These are phyloP conservation scores for Mus pahari DNA, from an alignment of 2,113 vertebrate genomes.

Conservation along the genomic window DNA sequence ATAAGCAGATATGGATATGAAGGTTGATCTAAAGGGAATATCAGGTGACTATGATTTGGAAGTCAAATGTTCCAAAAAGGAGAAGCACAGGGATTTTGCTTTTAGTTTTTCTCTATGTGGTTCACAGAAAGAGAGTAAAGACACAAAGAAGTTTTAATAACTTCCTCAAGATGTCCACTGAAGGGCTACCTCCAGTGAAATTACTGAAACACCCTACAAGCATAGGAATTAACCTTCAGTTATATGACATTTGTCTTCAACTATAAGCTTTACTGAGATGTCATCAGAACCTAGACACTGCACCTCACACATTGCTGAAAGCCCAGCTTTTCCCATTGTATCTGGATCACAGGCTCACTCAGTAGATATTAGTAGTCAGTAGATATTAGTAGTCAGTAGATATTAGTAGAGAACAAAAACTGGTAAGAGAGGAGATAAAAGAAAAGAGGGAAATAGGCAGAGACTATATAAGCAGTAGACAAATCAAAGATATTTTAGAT, in stretches of 20 bases:
- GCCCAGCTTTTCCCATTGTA: neutral
- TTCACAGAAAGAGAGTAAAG: neutral
- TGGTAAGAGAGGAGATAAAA: neutral
- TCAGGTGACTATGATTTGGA: neutral
- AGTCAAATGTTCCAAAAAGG: neutral
- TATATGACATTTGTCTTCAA: neutral
- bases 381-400: too few relatives aligned
- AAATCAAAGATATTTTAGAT: neutral
- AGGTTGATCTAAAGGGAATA: neutral
- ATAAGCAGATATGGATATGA: neutral
- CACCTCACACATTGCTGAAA: neutral
- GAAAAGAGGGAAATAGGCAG: accelerated
- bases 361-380: constrained; percentile 6
- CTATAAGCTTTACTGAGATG: constrained; percentile 10
- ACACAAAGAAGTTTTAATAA: neutral
- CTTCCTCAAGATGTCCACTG: neutral
- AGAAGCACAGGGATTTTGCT: neutral
- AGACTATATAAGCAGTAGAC: neutral
- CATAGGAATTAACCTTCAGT: neutral
- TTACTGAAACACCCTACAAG: neutral
- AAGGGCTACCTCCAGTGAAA: neutral
- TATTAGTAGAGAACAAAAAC: neutral
- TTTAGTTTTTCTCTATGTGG: neutral
- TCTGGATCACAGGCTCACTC: neutral
- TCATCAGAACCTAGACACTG: neutral